These are phyloP conservation scores for Drosophila ambigua DNA, from an alignment of 1,140 invertebrate genomes.

Conservation along the genomic window DNA sequence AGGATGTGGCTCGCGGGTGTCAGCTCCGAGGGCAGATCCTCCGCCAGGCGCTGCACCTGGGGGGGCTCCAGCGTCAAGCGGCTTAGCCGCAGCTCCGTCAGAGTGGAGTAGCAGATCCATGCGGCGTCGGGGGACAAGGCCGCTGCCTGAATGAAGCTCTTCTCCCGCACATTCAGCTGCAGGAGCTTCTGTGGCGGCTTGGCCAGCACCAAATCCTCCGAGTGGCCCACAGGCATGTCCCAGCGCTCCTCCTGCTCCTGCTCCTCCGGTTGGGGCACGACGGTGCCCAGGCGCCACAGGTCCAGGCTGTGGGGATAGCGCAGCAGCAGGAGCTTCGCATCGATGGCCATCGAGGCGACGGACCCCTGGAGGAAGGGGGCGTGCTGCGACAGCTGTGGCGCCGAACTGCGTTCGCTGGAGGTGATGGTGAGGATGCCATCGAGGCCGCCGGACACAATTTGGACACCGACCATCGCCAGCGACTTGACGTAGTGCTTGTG, in stretches of 20 bases:
- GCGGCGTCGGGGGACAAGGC: constrained; percentile 88
- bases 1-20: constrained; percentile 83
- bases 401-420: constrained; percentile 84
- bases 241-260: not conserved
- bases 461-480: constrained; percentile 86
- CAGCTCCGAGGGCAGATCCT: constrained; percentile 82
- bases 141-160: constrained; percentile 74
- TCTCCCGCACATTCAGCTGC: constrained; percentile 83
- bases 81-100: constrained; percentile 87
- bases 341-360: constrained; percentile 86
- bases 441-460: constrained; percentile 91
- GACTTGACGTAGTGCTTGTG: constrained; percentile 93
- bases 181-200: constrained; percentile 88
- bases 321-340: constrained; percentile 87
- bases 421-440: constrained; percentile 90
- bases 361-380: constrained; percentile 88
- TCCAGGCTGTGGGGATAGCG: constrained; percentile 88
- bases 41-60: constrained; percentile 82
- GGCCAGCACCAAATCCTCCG: constrained; percentile 37
- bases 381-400: constrained; percentile 88
- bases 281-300: constrained; percentile 87
- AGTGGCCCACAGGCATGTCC: constrained; percentile 1
- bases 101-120: constrained; percentile 90
- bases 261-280: constrained; percentile 22
- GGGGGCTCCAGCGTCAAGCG: constrained; percentile 23